These are phyloP conservation scores for Linnaemya vulpina DNA, from an alignment of 2,888 invertebrate species.

Conservation along the genomic window DNA sequence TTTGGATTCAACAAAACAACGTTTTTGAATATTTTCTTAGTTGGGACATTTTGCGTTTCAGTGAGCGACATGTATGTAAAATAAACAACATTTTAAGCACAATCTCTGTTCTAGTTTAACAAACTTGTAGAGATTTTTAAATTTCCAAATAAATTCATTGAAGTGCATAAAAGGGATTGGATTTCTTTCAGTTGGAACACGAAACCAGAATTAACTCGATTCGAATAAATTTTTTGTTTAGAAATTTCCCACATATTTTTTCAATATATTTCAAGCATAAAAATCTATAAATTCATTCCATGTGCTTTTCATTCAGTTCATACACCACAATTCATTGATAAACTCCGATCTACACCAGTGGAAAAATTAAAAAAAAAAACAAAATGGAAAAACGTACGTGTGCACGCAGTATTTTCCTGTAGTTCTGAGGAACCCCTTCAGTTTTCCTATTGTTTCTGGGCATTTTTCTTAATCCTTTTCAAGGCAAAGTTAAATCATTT, in stretches of 20 bases:
- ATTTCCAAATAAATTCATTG: constrained; percentile 24
- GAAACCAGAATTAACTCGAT: neutral
- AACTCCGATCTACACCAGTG: constrained; percentile 32
- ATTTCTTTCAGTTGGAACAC: constrained; percentile 15
- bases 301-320: constrained; percentile 11
- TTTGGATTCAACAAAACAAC: no score
- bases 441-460: no score
- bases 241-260: neutral
- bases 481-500: no score
- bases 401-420: neutral
- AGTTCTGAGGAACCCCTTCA: constrained; percentile 3
- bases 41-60: no score
- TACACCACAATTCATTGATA: constrained; percentile 56
- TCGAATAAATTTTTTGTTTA: neutral
- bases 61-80: no score
- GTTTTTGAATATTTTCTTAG: no score
- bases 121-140: no score
- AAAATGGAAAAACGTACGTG: neutral
- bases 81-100: no score
- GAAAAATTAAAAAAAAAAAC: neutral
- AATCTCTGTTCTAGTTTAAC: no score
- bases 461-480: no score
- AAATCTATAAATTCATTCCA: constrained; percentile 42
- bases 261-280: constrained; percentile 14
- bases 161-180: constrained; percentile 15